Percentiles rank a stretch among this genome's conserved stretches.
These are phyloP conservation scores for Ectemnius lituratus DNA, from an alignment of 2,888 invertebrate species.

Conservation along the genomic window DNA sequence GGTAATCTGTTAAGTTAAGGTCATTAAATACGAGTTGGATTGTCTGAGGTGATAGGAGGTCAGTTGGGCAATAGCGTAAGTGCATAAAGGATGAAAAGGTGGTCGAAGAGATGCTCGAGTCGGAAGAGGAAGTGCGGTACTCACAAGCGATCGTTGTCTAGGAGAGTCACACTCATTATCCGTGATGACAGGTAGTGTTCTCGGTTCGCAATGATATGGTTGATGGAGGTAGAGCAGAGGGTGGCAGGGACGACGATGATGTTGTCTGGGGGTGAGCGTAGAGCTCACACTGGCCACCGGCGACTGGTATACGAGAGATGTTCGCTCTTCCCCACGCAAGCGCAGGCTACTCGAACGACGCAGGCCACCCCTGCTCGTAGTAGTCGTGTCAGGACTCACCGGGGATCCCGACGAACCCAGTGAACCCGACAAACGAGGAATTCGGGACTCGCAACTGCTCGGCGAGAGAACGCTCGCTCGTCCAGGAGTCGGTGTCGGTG, in stretches of 20 bases:
- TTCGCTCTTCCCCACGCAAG: constrained; percentile 81
- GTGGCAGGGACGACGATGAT: constrained; percentile 56
- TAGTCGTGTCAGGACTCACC: not conserved
- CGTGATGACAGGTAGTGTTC: constrained; percentile 82
- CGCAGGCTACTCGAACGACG: constrained; percentile 84
- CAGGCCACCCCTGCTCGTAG: constrained; percentile 73
- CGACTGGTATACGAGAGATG: constrained; percentile 36
- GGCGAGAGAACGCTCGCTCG: too few relatives aligned
- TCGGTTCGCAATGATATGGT: constrained; percentile 75
- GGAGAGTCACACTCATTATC: constrained; percentile 79
- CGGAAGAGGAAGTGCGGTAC: constrained; percentile 43
- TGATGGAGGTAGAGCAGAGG: constrained; percentile 17
- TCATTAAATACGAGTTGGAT: too few relatives aligned
- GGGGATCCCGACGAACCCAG: too few relatives aligned
- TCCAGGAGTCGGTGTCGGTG: too few relatives aligned
- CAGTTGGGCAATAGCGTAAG: not conserved
- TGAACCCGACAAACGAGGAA: too few relatives aligned
- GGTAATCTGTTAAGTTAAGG: too few relatives aligned
- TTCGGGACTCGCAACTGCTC: too few relatives aligned
- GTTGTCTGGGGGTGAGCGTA: constrained; percentile 48
- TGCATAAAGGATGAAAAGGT: not conserved
- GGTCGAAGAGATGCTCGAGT: not conserved
- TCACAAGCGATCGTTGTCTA: constrained; percentile 72
- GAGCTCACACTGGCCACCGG: constrained; percentile 51
- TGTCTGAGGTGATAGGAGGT: too few relatives aligned